Base-by-base conservation (phyloP, 2,797 vertebrate genomes). In the Lophotriccus pileatus region DNA sequence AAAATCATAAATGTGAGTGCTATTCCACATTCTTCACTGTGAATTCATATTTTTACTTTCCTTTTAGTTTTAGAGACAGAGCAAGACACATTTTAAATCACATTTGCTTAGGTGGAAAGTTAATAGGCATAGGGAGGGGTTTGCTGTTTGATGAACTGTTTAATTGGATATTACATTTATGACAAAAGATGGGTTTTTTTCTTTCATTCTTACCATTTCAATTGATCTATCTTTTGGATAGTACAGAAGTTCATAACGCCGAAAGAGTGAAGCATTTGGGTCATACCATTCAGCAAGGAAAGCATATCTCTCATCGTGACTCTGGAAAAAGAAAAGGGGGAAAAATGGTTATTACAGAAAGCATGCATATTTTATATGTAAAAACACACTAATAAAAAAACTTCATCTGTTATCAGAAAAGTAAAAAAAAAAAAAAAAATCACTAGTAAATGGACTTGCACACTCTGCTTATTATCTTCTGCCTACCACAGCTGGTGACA, bases 251-350 rank as follows among this genome's bases (percentile, higher is more conserved):
- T 99, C 99, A 68, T 98, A 99, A 72, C 98, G 98, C 25, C 99
- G 98, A 58, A 99, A 97, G 58, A 99, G 98, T 23, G 98, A 97
- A 66, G 99, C 98, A 58, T 96, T 98, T 14, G 98, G 98, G 97
- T 99, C 99, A 58, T 98, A 99, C 99, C 99, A 99, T 94, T 99
- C 99, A 39, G 98, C 96, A 68, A 99, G 98, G 96, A 99, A 99
- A 91, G 98, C 98, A 17, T 97, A 99, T 75, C 99, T 98, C 44
- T 99, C 99, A 78, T 98, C 98, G 94, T 99, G 98, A 95, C 92
- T 98, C 98, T 98, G 95, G 56, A 87, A 94, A 81, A 81, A 92
- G 36, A 90, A 85, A 68, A 63, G 16, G 10, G 6, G 9, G 5
- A 67, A 1, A 79, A 68, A 67, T 46, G 9, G 44, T 47, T 96